Percentiles rank a stretch among this genome's conserved stretches.
Conservation (phyloP, 2,113 vertebrate genomes). For the Platysternon megacephalum region DNA sequence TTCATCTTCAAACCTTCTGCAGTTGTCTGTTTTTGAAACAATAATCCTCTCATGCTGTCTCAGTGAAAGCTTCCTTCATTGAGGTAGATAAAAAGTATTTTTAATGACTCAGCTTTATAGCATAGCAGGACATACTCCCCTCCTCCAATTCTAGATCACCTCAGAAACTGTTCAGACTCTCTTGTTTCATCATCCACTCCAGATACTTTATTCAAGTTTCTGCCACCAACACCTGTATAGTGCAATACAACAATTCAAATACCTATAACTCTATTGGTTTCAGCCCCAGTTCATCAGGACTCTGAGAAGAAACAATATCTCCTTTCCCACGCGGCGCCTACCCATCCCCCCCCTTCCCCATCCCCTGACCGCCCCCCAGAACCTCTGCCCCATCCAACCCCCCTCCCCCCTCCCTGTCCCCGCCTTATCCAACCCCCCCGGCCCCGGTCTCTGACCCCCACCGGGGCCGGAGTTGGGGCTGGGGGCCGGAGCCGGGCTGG, state of each 20-base stretch:
- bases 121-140: not conserved
- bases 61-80: conserved; percentile 56
- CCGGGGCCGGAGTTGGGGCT: no score
- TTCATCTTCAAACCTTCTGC: conserved; percentile 45
- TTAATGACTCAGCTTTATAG: not conserved
- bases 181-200: not conserved
- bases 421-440: no score
- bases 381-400: no score
- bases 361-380: no score
- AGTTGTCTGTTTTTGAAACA: conserved; percentile 26
- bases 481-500: no score
- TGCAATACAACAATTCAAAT: not conserved
- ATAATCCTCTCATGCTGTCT: conserved; percentile 45
- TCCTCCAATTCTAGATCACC: not conserved
- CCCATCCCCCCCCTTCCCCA: no score
- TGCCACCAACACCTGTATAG: not conserved
- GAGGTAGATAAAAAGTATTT: conserved; percentile 56
- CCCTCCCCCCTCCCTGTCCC: no score
- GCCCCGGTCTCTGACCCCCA: no score
- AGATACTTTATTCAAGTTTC: not conserved
- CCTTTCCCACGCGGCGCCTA: no score
- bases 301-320: not conserved
- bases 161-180: not conserved
- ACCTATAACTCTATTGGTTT: not conserved
- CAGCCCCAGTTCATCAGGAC: not conserved